Conservation (phyloP, 1,140 invertebrate species). For the Diorhabda sublineata region DNA sequence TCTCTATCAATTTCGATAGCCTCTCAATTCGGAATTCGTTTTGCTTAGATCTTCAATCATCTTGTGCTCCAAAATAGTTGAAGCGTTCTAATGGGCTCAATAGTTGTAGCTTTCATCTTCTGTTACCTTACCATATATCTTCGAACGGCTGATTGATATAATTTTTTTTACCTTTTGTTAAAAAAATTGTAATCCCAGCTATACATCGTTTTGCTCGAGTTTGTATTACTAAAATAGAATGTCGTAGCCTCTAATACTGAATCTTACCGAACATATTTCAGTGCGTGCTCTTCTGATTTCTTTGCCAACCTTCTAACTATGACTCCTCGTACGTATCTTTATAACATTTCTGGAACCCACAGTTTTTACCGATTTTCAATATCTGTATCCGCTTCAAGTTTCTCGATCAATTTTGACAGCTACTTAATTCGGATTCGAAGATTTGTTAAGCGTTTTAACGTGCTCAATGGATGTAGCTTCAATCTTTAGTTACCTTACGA, state of each 20-base stretch:
- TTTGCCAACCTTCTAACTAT: not conserved
- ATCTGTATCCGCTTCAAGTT: too few relatives aligned
- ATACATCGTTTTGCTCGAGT: constrained; percentile 69
- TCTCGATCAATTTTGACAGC: too few relatives aligned
- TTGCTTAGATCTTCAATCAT: constrained; percentile 86
- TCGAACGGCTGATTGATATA: constrained; percentile 75
- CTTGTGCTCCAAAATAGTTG: constrained; percentile 94
- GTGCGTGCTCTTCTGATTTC: not conserved
- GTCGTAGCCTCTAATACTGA: constrained; percentile 61
- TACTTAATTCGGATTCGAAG: too few relatives aligned
- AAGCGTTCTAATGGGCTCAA: constrained; percentile 91
- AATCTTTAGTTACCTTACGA: too few relatives aligned
- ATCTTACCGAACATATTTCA: constrained; percentile 47
- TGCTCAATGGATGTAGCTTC: too few relatives aligned
- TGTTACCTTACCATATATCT: constrained; percentile 76
- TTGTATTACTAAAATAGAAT: constrained; percentile 68
- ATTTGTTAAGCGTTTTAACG: too few relatives aligned
- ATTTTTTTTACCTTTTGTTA: constrained; percentile 62
- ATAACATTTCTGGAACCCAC: too few relatives aligned
- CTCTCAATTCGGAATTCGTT: constrained; percentile 61
- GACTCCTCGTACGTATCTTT: too few relatives aligned
- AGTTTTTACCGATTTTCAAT: too few relatives aligned
- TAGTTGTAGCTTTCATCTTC: constrained; percentile 83
- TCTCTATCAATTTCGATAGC: constrained; percentile 56
- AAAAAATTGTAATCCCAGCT: constrained; percentile 67